A percentile compares a stretch with the other conserved stretches of the same genome.
Evolutionary conservation across 2,113 vertebrate genomes (phyloP).

Genomic region (Sphyrna mokarran): DNA sequence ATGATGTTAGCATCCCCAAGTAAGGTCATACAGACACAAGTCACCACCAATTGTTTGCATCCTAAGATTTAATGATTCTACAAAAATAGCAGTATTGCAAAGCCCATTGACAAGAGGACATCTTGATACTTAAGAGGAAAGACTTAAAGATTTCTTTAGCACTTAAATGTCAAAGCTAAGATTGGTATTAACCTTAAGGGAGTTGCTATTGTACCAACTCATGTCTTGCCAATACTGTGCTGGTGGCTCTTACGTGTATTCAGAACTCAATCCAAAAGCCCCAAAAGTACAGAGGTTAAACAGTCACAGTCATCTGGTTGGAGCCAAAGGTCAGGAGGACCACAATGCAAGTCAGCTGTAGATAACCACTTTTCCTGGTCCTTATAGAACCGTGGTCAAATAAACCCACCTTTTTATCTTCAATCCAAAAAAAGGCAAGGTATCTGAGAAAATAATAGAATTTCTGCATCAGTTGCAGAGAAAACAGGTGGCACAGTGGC

Average conservation of each 20-base stretch:
- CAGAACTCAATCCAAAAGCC: background rate
- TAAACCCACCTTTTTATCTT: background rate
- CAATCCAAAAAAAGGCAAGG: background rate
- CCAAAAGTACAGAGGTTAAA: background rate
- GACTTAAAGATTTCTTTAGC: background rate
- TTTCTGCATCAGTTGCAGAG: background rate
- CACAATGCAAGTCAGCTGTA: background rate
- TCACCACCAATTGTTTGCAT: background rate
- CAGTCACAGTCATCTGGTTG: background rate
- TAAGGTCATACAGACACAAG: constrained; percentile 8
- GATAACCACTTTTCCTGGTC: background rate
- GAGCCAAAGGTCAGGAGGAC: background rate
- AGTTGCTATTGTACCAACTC: background rate
- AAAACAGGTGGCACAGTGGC: too few species aligned
- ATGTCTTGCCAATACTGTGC: background rate
- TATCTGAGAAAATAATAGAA: background rate
- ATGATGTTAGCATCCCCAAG: background rate
- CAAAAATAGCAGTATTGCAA: background rate
- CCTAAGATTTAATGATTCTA: background rate
- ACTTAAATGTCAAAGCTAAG: background rate
- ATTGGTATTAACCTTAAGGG: background rate
- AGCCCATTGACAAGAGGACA: background rate
- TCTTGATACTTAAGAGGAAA: background rate
- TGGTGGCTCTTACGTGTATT: background rate
- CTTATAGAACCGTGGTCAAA: background rate